Evolutionary conservation across 2,113 vertebrate genomes (phyloP).

Genomic region (Rutilus rutilus): DNA sequence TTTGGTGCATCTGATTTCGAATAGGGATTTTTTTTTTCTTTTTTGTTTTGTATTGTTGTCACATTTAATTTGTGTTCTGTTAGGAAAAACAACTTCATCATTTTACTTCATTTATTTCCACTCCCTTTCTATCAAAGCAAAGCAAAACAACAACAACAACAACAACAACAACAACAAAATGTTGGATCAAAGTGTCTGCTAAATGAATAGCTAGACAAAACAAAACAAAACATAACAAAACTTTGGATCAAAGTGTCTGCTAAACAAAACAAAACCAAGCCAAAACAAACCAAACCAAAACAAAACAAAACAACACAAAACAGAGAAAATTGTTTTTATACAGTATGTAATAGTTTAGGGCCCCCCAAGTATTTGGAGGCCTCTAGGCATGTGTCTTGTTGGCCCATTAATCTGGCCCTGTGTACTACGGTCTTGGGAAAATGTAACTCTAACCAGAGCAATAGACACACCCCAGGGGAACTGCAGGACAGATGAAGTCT

Average conservation of each 20-base stretch:
- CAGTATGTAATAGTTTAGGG: background rate
- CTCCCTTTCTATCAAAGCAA: background rate
- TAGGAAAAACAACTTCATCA: background rate
- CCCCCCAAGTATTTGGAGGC: background rate
- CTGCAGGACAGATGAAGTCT: constrained; percentile 62
- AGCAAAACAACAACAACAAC: background rate
- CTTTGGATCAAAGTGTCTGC: too few relatives aligned
- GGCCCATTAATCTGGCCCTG: constrained; percentile 4
- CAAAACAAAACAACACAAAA: background rate
- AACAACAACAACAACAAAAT: too few relatives aligned
- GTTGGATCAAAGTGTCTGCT: too few relatives aligned
- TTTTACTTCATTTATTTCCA: background rate
- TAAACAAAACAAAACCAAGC: background rate
- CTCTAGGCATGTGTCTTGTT: background rate
- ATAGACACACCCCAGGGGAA: constrained; percentile 30
- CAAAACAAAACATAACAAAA: background rate
- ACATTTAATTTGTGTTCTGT: background rate
- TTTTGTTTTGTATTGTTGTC: background rate
- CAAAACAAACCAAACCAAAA: too few relatives aligned
- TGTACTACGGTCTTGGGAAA: background rate
- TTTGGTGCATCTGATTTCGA: background rate
- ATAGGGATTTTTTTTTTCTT: background rate
- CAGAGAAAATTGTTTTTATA: background rate
- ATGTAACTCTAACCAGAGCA: constrained; percentile 13
- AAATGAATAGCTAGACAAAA: too few relatives aligned